Evolutionary conservation across 53 echinoderm and acorn worm genomes (phyloP), one percentile per base, ranked within the genome.

Genomic region (Temnopleurus reevesii): DNA sequence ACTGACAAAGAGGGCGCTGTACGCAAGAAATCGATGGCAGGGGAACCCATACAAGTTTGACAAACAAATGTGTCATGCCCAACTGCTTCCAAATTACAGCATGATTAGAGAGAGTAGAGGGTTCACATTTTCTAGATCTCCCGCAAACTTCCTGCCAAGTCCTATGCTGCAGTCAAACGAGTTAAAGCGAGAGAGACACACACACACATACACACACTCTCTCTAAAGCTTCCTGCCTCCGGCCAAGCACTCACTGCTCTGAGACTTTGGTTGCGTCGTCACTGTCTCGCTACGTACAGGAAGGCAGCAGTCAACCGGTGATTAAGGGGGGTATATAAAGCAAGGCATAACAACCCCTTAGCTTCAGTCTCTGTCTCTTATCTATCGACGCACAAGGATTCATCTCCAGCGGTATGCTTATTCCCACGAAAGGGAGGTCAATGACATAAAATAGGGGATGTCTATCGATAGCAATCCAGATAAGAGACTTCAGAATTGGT

Each of bases 271-370:
- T 28, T 79, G 79, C 49, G 79, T 79, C 23, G 79, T 79, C 79
- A 79, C 46, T 79, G 79, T 49, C 79, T 79, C 79, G 18, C 49
- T 47, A 79, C 79, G 79, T 8, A 79, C 46, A 79, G 79, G 49
- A 49, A 46, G 29, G 47, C 47, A 46, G 41, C 5, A 28, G 47
- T 49, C 46, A 79, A 79, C 79, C 45, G 79, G 79, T 79, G 79
- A 79, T 49, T 49, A 26, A n/a, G 53, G 53, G 79, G 79, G 49
- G 79, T 79, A 79, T 79, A 79, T n/a, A 29, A 79, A 79, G 29
- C 51, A 8, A 49, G 15, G 79, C 49, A 71, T 19, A 41, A 71
- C 1, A 23, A 71, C 71, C 71, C 71, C 71, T 23, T 71, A 12
- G 71, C 71, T 71, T 79, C 79, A 79, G 27, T 79, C 79, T 46